Evolutionary conservation across 2,113 vertebrate genomes (phyloP).

Genomic region (Eclectus roratus): DNA sequence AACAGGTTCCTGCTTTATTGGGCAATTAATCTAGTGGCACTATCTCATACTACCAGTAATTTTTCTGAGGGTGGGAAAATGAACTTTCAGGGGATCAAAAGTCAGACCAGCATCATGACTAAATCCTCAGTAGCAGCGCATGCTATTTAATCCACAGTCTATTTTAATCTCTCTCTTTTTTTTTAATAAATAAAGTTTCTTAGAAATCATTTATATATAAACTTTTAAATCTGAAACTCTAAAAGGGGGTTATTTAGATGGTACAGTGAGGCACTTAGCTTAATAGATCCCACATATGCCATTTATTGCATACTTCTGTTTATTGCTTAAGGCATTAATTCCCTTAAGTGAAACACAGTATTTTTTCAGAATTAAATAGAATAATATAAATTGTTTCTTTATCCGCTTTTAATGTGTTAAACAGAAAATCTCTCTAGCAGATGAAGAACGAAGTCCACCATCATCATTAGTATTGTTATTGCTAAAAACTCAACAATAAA

Average conservation of each 20-base stretch:
- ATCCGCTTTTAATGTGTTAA: neutral
- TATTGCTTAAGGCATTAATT: conserved; percentile 55
- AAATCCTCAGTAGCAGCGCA: neutral
- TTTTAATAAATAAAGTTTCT: neutral
- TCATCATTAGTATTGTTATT: neutral
- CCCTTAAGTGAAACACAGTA: conserved; percentile 33
- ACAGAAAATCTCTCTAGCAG: conserved; percentile 20
- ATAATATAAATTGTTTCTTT: conserved; percentile 37
- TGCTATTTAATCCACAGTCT: neutral
- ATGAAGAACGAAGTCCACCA: neutral
- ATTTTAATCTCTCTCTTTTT: neutral
- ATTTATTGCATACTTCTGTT: conserved; percentile 60
- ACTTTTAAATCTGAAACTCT: neutral
- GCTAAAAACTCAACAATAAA: neutral
- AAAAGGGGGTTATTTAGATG: neutral
- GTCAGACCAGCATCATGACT: neutral
- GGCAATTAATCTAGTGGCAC: neutral
- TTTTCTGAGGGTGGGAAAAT: neutral
- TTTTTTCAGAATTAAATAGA: conserved; percentile 53
- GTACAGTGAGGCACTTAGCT: neutral
- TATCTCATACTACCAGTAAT: neutral
- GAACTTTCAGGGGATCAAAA: neutral
- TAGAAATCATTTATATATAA: neutral
- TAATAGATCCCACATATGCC: conserved; percentile 59
- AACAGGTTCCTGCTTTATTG: neutral